Evolutionary conservation across 2,888 invertebrate species (phyloP), one percentile per base, ranked within the genome.

Genomic region (Drosophila tripunctata): DNA sequence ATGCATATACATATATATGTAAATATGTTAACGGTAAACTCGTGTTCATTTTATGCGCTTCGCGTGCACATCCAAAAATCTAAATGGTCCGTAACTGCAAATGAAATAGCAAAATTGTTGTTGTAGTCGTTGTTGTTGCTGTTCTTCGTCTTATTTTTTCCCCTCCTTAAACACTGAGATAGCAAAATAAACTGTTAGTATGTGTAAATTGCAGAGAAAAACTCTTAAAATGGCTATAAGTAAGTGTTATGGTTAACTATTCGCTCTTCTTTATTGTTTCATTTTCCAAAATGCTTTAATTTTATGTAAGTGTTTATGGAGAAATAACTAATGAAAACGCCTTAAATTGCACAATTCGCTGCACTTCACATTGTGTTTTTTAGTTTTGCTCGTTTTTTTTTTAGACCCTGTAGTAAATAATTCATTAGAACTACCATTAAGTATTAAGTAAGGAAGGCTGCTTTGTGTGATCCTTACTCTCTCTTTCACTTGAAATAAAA

Each of bases 51-150:
- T 89, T 85, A 89, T 86, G 81, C 73, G 75, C 79, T 88, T 75
- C 66, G 81, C 82, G 86, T 76, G 85, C 87, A 75, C 78, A 88
- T 85, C 88, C 80, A 78, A 57, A 71, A 75, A 78, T 73, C 66
- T 81, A 89, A 89, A 89, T 89, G 89, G 86, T 74, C 83, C 90
- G 87, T 78, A 84, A 78, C 89, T 87, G 72, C 73, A 78, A 83
- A 82, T 79, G 81, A 78, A 83, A 78, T 62, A 78, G 74, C 65
- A 61, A 82, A 79, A 71, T 80, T 75, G 65, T 62, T 27, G 27
- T 27, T 27, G 10, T 27, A n/a, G n/a, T n/a, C n/a, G n/a, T n/a
- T n/a, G n/a, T n/a, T n/a, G n/a, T n/a, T n/a, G n/a, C n/a, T 61
- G 54, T 61, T 71, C 50, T 60, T 65, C 64, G 52, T 38, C 67